phyloP scores from a whole-genome alignment of 2,797 vertebrate species.

The Spea hammondii region DNA sequence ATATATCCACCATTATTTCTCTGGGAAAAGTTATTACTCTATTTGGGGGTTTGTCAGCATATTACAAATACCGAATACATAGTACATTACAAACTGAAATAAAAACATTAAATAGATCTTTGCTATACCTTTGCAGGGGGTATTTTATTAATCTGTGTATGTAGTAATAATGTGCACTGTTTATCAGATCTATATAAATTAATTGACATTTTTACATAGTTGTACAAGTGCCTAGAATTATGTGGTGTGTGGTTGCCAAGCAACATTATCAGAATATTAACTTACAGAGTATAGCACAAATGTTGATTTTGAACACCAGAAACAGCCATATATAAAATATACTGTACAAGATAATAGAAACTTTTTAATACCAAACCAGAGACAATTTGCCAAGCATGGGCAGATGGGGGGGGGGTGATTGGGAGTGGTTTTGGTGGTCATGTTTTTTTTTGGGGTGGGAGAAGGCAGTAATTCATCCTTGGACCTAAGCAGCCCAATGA shows the following conservation, averaged over 20 bases:
- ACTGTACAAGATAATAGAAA: too few species aligned
- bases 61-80: too few species aligned
- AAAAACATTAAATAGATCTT: background rate
- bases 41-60: too few species aligned
- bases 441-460: too few species aligned
- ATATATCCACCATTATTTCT: too few species aligned
- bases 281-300: background rate
- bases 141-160: background rate
- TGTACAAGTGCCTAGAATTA: slow-evolving; percentile 4
- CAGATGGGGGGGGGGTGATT: too few species aligned
- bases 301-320: background rate
- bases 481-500: too few species aligned
- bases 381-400: too few species aligned
- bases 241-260: slow-evolving; percentile 6
- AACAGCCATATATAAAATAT: background rate
- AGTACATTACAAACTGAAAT: background rate
- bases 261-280: slow-evolving; percentile 19
- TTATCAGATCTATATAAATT: slow-evolving; percentile 26
- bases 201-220: slow-evolving; percentile 24
- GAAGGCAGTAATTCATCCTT: too few species aligned
- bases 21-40: too few species aligned
- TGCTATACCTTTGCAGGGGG: slow-evolving; percentile 23
- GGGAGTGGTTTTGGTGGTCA: too few species aligned
- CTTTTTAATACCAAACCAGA: too few species aligned
- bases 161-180: background rate